Evolutionary conservation across 1,140 invertebrate genomes (phyloP), one percentile per base, ranked within the genome.

Genomic region (Sinella curviseta): DNA sequence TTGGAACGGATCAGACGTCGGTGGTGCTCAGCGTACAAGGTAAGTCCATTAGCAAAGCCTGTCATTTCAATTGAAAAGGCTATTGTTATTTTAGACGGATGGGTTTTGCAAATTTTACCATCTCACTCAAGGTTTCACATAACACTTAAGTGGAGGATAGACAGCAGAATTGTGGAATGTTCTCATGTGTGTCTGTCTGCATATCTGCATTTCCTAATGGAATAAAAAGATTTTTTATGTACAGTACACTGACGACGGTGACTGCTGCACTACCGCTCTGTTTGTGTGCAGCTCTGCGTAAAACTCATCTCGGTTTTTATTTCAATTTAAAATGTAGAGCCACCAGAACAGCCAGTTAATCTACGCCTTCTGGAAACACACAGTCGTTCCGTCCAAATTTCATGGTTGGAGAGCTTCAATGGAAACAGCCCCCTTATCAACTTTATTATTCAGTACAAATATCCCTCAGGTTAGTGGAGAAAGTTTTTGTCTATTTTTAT

Each of bases 21-120:
- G 95, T 97, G 85, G 93, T 95, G 84, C 89, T 98, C 14, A 93
- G 95, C 73, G 94, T 98, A 14, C 95, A 97, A 91, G 96, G 92
- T 92, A 86, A 83, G 81, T 78, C 65, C 65, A 70, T 70, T 70
- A 70, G 65, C 30, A 14, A 26, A 33, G 8, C 31, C 65, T 70
- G 65, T 70, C 65, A 70, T 12, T 17, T 65, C 4, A 26, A 3
- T 70, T 70, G 57, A 60, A 60, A 60, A 60, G 8, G 39, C 39
- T 20, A 48, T 48, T 48, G 8, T 20, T 48, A 8, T 48, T 48
- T 48, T 48, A 48, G 39, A 48, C 39, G 8, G 39, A 48, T 48
- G 39, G 20, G 39, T 20, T 48, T 12, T 48, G 39, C 39, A 48
- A 48, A 48, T 48, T 48, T 8, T 48, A 48, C 20, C 8, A 48